Base-by-base conservation (phyloP, 2,888 invertebrate genomes). In the Agrochola litura region DNA sequence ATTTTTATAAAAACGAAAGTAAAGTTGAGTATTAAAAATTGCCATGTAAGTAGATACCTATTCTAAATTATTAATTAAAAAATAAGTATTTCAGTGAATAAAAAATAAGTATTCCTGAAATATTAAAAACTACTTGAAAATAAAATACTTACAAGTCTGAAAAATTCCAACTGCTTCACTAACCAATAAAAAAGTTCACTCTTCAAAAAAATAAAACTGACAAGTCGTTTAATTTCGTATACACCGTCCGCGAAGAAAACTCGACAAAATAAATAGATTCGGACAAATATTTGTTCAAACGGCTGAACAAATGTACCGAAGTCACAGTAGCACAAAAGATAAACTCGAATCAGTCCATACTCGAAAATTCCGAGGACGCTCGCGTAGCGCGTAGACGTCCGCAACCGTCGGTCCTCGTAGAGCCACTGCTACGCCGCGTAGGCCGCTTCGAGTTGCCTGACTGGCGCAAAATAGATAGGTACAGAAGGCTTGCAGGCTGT, bases 361-460 rank as follows among this genome's bases (percentile, higher is more conserved):
- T 83, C 85, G 83, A 66, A 75, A 83, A 66, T 64, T 61, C 69
- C 41, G 73, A 73, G 86, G 70, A 76, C 79, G 76, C 67, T 72
- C 58, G 52, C 85, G 86, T 82, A 86, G 82, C 88, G n/a, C 86
- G 89, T 89, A 89, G 90, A 91, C 94, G 93, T 89, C 93, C 91
- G 94, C 91, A 92, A 90, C 91, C 88, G 82, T 74, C 89, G 90
- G 87, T 84, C 56, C 86, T 85, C 92, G 92, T 92, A 90, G 91
- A 89, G 86, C 82, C 76, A 94, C 94, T 94, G 92, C 86, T 86
- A 88, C 91, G 89, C 84, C 79, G 69, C 88, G 87, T 90, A 89
- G 90, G 83, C 80, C 67, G 85, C 82, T 84, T 83, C 89, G 86
- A 71, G 69, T 56, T 58, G 77, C 46, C 77, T 37, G 54, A 66